Conservation (phyloP, 2,797 vertebrate genomes). For the Sebastes minor region DNA sequence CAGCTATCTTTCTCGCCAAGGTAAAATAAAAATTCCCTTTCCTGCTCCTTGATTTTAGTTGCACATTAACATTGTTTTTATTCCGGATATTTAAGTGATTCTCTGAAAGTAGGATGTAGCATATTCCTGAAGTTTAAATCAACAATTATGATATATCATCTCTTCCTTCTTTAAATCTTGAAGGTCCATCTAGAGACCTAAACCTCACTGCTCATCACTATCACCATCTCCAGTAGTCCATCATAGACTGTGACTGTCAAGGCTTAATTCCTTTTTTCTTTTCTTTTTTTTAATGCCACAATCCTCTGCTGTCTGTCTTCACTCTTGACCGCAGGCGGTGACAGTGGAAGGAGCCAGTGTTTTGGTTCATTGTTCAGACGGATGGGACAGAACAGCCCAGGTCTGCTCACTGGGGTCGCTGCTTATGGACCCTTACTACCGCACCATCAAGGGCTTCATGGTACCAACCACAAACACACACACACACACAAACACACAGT, state of each 20-base stretch:
- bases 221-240: neutral
- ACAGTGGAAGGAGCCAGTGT: slow-evolving; percentile 92
- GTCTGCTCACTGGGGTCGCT: slow-evolving; percentile 94
- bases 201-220: neutral
- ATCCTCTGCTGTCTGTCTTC: neutral
- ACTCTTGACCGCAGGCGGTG: slow-evolving; percentile 84
- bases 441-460: slow-evolving; percentile 98
- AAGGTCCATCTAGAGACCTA: neutral
- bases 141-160: neutral
- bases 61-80: neutral
- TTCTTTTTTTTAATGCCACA: neutral
- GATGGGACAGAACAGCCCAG: slow-evolving; percentile 97
- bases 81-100: neutral
- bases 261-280: neutral
- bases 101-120: neutral
- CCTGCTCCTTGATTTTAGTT: neutral
- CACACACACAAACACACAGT: neutral
- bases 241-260: too few relatives aligned
- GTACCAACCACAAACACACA: slow-evolving; percentile 68
- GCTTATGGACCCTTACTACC: slow-evolving; percentile 95
- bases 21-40: slow-evolving; percentile 67
- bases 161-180: neutral
- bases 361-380: slow-evolving; percentile 96
- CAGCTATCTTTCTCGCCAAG: slow-evolving; percentile 92
- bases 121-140: neutral